Percentiles rank a stretch among this genome's conserved stretches.
Evolutionary conservation across 2,888 invertebrate species (phyloP).

Genomic region (Chesias legatella): DNA sequence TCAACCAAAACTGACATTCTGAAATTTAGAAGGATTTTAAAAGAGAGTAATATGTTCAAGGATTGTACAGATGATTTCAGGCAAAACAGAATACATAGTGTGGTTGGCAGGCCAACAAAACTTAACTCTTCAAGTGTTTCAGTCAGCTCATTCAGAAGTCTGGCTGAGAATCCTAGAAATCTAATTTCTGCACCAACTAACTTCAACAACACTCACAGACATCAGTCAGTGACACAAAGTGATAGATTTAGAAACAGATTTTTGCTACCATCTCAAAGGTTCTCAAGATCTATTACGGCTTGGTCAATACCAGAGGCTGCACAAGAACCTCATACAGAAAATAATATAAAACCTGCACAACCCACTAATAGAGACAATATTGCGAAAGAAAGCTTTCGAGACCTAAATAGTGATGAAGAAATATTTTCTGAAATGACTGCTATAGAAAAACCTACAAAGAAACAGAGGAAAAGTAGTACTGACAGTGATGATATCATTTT

Average conservation of each 20-base stretch:
- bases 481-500: slow-evolving; percentile 33
- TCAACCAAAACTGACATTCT: slow-evolving; percentile 40
- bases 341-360: slow-evolving; percentile 11
- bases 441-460: slow-evolving; percentile 27
- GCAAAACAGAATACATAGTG: slow-evolving; percentile 41
- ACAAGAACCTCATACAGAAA: slow-evolving; percentile 20
- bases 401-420: slow-evolving; percentile 44
- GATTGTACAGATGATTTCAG: slow-evolving; percentile 42
- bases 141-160: slow-evolving; percentile 8
- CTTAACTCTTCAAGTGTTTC: slow-evolving; percentile 12
- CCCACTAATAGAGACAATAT: slow-evolving; percentile 12
- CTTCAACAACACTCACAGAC: slow-evolving; percentile 23
- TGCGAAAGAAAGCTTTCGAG: slow-evolving; percentile 12
- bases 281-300: slow-evolving; percentile 43
- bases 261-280: slow-evolving; percentile 56
- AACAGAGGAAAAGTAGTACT: slow-evolving; percentile 34
- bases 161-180: slow-evolving; percentile 4
- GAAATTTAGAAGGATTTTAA: slow-evolving; percentile 35
- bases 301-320: slow-evolving; percentile 37
- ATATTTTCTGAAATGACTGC: slow-evolving; percentile 41
- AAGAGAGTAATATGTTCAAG: slow-evolving; percentile 38
- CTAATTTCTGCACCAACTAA: slow-evolving; percentile 10
- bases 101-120: slow-evolving; percentile 23
- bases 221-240: slow-evolving; percentile 35
- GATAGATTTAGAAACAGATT: slow-evolving; percentile 52